These are phyloP conservation scores for Barnardius zonarius DNA, from an alignment of 2,113 vertebrate genomes.

Conservation along the genomic window DNA sequence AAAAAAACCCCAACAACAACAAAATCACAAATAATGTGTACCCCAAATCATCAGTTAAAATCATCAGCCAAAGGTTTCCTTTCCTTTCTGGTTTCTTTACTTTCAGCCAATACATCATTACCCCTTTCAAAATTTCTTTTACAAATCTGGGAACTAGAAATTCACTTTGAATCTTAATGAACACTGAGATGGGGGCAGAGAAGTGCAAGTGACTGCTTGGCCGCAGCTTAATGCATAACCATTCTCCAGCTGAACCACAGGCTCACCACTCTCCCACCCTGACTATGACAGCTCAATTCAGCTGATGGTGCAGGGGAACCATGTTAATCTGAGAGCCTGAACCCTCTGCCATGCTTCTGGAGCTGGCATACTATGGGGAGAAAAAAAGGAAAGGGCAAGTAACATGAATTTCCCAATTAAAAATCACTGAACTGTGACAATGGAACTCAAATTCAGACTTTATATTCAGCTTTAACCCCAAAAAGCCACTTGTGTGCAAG, in stretches of 20 bases:
- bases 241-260: background rate
- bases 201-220: background rate
- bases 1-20: background rate
- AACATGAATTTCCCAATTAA: background rate
- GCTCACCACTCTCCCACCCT: background rate
- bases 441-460: background rate
- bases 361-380: background rate
- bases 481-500: background rate
- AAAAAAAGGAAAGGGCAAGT: background rate
- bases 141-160: background rate
- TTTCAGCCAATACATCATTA: background rate
- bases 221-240: background rate
- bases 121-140: background rate
- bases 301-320: background rate
- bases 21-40: background rate
- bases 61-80: background rate
- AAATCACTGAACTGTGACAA: background rate
- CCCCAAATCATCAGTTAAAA: background rate
- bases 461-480: background rate
- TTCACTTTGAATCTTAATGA: background rate
- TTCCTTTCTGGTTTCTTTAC: background rate
- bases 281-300: fast-evolving
- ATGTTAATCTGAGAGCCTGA: background rate
- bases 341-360: background rate
- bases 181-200: background rate